A percentile compares a stretch with the other conserved stretches of the same genome.
These are phyloP conservation scores for Monopis laevigella DNA, from an alignment of 2,888 invertebrate species.

Conservation along the genomic window DNA sequence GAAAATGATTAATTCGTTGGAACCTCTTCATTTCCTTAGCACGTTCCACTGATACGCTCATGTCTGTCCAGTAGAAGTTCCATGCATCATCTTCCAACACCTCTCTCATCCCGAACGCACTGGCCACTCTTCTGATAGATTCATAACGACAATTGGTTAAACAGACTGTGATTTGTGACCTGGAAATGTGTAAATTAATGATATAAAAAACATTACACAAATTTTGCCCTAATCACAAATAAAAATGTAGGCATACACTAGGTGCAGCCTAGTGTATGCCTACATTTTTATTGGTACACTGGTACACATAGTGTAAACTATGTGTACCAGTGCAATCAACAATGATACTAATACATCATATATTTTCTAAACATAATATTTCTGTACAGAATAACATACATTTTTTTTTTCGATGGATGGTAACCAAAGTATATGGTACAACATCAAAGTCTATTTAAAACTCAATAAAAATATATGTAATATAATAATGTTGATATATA, in stretches of 20 bases:
- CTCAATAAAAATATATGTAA: too few species aligned
- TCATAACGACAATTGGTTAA: constrained; percentile 78
- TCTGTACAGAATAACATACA: too few species aligned
- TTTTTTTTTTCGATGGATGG: too few species aligned
- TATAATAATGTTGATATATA: too few species aligned
- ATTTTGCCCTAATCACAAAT: not conserved
- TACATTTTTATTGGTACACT: not conserved
- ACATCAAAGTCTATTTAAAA: too few species aligned
- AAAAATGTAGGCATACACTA: not conserved
- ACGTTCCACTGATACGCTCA: constrained; percentile 84
- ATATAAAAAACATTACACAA: not conserved
- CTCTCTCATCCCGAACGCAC: constrained; percentile 78
- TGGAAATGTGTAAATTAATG: too few species aligned
- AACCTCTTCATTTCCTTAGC: constrained; percentile 93
- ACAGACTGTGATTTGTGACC: constrained; percentile 70
- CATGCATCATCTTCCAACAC: constrained; percentile 84
- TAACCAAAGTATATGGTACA: too few species aligned
- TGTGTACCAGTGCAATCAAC: too few species aligned
- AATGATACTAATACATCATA: too few species aligned
- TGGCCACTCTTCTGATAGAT: constrained; percentile 75
- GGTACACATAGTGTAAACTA: too few species aligned
- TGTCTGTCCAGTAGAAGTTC: constrained; percentile 93
- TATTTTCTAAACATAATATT: too few species aligned
- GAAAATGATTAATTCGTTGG: constrained; percentile 93
- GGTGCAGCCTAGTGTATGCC: not conserved